A percentile compares a stretch with the other conserved stretches of the same genome.
Evolutionary conservation across 2,113 vertebrate genomes (phyloP).

Genomic region (Gymnarchus niloticus): DNA sequence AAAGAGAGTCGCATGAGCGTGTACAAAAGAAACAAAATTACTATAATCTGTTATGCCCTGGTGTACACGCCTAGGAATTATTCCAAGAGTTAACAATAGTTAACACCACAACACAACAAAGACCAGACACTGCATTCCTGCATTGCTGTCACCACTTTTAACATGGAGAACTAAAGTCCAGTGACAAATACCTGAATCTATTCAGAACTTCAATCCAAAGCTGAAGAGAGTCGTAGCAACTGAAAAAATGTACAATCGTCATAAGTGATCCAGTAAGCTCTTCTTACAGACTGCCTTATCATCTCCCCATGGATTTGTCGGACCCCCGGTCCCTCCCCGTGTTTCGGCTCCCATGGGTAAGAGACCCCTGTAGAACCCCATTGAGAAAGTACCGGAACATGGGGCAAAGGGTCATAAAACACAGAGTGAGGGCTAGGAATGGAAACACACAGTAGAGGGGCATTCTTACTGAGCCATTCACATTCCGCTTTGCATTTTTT

Average conservation of each 20-base stretch:
- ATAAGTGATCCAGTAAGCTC: background rate
- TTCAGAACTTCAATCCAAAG: background rate
- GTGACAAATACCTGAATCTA: background rate
- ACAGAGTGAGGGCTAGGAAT: background rate
- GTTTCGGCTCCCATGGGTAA: background rate
- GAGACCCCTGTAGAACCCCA: background rate
- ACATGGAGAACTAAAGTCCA: background rate
- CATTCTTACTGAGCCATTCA: background rate
- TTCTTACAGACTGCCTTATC: background rate
- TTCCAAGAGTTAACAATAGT: background rate
- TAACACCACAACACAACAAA: background rate
- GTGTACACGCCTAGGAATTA: background rate
- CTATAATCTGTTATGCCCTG: constrained; percentile 2
- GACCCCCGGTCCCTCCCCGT: background rate
- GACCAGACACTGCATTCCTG: background rate
- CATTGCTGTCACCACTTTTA: background rate
- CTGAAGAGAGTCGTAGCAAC: background rate
- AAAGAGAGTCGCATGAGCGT: background rate
- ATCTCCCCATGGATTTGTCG: background rate
- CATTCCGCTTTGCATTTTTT: background rate
- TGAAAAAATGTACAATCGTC: background rate
- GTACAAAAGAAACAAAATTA: constrained; percentile 12
- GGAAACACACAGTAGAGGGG: background rate
- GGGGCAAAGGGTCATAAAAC: background rate
- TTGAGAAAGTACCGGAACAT: background rate